phyloP scores from a whole-genome alignment of 2,888 invertebrate genomes.

The Exephanes ischioxanthus region DNA sequence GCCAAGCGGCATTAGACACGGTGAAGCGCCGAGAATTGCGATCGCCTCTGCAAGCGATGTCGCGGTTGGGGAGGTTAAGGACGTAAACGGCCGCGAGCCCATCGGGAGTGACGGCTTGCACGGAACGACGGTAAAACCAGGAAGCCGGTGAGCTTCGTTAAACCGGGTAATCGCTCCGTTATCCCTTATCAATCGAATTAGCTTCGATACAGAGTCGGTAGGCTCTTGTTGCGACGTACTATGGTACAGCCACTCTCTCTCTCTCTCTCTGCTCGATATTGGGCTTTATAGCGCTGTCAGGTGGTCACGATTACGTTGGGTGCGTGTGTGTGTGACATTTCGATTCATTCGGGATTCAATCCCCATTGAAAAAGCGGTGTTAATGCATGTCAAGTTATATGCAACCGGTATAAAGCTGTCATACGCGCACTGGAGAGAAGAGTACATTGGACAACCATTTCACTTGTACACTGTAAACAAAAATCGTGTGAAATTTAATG shows the following conservation, averaged over 20 bases:
- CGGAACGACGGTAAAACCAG: constrained; percentile 67
- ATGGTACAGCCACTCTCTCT: constrained; percentile 4
- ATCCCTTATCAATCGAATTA: constrained; percentile 78
- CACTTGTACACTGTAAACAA: background rate
- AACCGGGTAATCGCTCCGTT: constrained; percentile 71
- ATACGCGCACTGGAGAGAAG: background rate
- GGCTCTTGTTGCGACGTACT: constrained; percentile 39
- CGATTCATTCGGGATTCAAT: background rate
- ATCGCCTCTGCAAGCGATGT: constrained; percentile 3
- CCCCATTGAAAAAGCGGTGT: background rate
- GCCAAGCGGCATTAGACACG: constrained; percentile 12
- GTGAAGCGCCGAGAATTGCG: constrained; percentile 4
- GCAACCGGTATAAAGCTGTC: background rate
- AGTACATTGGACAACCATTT: background rate
- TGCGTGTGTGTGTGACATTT: background rate
- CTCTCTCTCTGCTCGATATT: background rate
- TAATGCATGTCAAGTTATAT: background rate
- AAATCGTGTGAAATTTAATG: too few relatives aligned
- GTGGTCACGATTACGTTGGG: constrained; percentile 14
- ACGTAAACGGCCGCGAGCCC: constrained; percentile 47
- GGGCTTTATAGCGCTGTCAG: constrained; percentile 19
- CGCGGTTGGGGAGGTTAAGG: constrained; percentile 28
- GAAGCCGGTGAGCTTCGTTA: constrained; percentile 73
- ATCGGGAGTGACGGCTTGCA: constrained; percentile 47
- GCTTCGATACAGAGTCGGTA: constrained; percentile 64